Evolutionary conservation across 2,888 invertebrate species (phyloP).

Genomic region (Folsomia manolachei): DNA sequence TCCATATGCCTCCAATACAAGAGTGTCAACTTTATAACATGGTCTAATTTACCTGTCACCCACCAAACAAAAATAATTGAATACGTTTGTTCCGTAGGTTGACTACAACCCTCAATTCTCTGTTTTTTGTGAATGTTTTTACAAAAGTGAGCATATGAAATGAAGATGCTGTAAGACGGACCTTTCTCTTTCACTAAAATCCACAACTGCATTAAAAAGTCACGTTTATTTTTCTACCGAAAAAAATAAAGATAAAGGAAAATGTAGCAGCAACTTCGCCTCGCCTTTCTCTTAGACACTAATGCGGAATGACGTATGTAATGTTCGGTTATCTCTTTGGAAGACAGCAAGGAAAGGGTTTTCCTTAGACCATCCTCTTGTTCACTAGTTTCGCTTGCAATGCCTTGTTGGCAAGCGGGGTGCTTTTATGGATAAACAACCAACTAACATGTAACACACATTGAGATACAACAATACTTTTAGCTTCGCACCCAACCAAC

Average conservation of each 20-base stretch:
- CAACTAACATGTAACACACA: not conserved
- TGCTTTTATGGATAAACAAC: not conserved
- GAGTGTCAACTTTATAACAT: no score
- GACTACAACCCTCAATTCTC: no score
- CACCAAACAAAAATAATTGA: no score
- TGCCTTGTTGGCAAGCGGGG: not conserved
- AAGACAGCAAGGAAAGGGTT: not conserved
- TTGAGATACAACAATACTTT: not conserved
- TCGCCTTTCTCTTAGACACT: not conserved
- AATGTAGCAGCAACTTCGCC: no score
- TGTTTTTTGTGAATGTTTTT: no score
- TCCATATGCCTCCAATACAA: no score
- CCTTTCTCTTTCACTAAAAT: no score
- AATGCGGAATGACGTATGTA: not conserved
- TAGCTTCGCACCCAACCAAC: no score
- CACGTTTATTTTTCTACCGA: conserved; percentile 34
- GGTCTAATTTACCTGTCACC: no score
- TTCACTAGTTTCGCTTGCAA: not conserved
- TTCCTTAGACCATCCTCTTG: not conserved
- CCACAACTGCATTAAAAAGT: conserved; percentile 36
- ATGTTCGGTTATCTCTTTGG: not conserved
- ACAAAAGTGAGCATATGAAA: no score
- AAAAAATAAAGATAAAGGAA: not conserved
- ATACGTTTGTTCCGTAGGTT: no score
- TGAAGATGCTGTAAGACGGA: no score